These are phyloP conservation scores for Cloeon dipterum DNA, from an alignment of 2,888 invertebrate species.

Conservation along the genomic window DNA sequence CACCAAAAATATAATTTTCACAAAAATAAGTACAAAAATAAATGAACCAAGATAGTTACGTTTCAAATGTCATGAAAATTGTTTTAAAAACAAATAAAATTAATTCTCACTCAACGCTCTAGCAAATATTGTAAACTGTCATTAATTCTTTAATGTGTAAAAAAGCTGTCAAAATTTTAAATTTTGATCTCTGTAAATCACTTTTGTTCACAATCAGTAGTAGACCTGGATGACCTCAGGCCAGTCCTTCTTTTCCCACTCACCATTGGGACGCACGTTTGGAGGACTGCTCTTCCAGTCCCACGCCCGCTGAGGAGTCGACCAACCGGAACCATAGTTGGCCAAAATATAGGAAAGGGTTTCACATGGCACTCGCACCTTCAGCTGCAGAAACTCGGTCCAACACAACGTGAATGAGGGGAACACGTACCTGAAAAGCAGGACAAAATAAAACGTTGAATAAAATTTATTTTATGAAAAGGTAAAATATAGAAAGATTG, in stretches of 20 bases:
- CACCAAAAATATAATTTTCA: too few species aligned
- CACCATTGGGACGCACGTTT: conserved; percentile 24
- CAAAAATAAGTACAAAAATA: too few species aligned
- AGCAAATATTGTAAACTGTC: too few species aligned
- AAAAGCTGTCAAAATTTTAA: too few species aligned
- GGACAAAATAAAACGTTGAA: too few species aligned
- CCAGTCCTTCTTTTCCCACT: conserved; percentile 22
- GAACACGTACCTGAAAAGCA: conserved; percentile 21
- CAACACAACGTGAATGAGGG: conserved; percentile 25
- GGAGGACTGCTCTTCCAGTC: conserved; percentile 27
- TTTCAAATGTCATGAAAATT: too few species aligned
- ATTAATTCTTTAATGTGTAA: too few species aligned
- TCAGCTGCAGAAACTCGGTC: conserved; percentile 24
- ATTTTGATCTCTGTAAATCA: too few species aligned
- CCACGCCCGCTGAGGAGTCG: conserved; percentile 22
- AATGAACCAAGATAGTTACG: too few species aligned
- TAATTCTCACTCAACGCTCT: too few species aligned
- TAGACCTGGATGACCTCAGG: conserved; percentile 18
- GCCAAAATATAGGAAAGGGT: conserved; percentile 22
- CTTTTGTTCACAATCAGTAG: conserved; percentile 5
- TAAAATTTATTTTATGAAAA: background rate
- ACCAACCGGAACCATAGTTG: conserved; percentile 26
- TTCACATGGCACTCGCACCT: conserved; percentile 25
- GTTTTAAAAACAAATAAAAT: too few species aligned
- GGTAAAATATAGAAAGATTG: background rate